These are phyloP conservation scores for Anthoscopus minutus DNA, from an alignment of 2,113 vertebrate species.

Conservation along the genomic window DNA sequence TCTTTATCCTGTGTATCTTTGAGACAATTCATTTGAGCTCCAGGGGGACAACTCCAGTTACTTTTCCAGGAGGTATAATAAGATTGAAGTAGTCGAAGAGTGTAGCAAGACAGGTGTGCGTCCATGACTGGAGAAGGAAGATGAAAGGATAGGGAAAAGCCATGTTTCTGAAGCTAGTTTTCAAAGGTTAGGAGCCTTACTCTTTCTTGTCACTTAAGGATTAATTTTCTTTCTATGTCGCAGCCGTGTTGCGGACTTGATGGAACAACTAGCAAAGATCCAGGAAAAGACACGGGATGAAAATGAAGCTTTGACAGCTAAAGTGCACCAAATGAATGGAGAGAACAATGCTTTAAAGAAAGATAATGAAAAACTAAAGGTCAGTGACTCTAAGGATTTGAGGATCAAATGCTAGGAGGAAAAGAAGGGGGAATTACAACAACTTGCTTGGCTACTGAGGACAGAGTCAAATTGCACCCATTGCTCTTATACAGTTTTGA, in stretches of 20 bases:
- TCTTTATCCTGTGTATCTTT: neutral
- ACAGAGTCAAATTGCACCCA: neutral
- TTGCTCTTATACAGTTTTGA: neutral
- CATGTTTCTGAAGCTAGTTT: neutral
- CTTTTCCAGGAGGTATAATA: neutral
- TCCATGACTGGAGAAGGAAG: neutral
- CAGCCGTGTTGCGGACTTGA: slow-evolving; percentile 79
- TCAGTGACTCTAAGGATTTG: neutral
- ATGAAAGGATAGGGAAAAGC: neutral
- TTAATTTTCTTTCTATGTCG: neutral
- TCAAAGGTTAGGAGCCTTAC: neutral
- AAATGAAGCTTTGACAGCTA: slow-evolving; percentile 71
- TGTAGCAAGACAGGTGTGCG: neutral
- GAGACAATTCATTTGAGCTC: neutral
- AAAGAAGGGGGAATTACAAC: neutral
- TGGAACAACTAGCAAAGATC: slow-evolving; percentile 72
- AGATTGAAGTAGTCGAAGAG: neutral
- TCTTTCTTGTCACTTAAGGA: neutral
- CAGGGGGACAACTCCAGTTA: neutral
- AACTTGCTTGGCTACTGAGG: neutral
- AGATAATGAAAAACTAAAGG: slow-evolving; percentile 88
- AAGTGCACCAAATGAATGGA: slow-evolving; percentile 72
- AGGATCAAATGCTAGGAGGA: neutral
- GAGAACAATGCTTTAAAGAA: slow-evolving; percentile 73
- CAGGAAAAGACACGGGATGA: slow-evolving; percentile 78